These are phyloP conservation scores for Sussaba pulchella DNA, from an alignment of 2,888 invertebrate genomes.

Conservation along the genomic window DNA sequence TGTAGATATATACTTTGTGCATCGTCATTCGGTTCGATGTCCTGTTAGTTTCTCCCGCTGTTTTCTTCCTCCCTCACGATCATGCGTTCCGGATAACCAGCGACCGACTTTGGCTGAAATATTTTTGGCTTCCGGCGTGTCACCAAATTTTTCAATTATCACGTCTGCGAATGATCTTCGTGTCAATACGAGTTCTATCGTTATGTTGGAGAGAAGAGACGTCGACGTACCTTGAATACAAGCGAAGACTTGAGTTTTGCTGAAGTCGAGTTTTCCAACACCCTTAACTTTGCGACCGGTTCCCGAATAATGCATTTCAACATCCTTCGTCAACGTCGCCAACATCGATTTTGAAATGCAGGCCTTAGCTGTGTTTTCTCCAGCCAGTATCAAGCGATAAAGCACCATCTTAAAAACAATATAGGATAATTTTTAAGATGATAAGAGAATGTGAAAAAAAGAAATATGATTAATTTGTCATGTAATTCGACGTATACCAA, in stretches of 20 bases:
- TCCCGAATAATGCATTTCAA: slow-evolving; percentile 28
- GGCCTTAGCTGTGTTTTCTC: slow-evolving; percentile 19
- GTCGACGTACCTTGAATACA: slow-evolving; percentile 22
- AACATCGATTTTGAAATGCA: slow-evolving; percentile 28
- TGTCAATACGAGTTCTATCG: no score
- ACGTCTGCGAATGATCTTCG: background rate
- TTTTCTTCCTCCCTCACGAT: slow-evolving; percentile 33
- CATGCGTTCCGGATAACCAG: slow-evolving; percentile 23
- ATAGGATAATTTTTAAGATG: background rate
- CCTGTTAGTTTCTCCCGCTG: background rate
- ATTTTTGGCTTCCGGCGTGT: background rate
- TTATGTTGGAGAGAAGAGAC: background rate
- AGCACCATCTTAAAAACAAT: slow-evolving; percentile 26
- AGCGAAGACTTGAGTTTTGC: slow-evolving; percentile 20
- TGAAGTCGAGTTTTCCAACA: slow-evolving; percentile 18
- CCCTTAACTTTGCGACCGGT: slow-evolving; percentile 40
- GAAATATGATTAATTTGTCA: slow-evolving; percentile 6
- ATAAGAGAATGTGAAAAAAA: background rate
- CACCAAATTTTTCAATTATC: slow-evolving; percentile 17
- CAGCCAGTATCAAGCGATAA: slow-evolving; percentile 8
- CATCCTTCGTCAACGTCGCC: slow-evolving; percentile 30
- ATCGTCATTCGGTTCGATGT: no score
- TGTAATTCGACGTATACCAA: slow-evolving; percentile 12
- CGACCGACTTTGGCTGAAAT: slow-evolving; percentile 14
- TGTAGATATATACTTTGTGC: no score